phyloP scores from a whole-genome alignment of 2,888 invertebrate genomes.

The Sinopyrophorus schimmeli region DNA sequence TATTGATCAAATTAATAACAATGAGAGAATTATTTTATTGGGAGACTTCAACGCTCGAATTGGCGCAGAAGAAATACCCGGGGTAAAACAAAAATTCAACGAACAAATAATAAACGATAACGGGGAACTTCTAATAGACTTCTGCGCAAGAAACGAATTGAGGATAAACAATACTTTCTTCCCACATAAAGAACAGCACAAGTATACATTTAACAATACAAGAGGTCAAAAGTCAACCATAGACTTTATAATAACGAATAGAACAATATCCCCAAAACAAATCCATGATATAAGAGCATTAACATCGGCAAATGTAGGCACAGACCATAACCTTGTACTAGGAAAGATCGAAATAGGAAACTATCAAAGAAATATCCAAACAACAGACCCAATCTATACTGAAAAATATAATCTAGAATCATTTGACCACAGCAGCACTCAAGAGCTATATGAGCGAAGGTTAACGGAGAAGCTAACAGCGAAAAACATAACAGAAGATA shows the following conservation, averaged over 20 bases:
- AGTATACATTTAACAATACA: constrained; percentile 3
- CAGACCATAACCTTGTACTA: too few species aligned
- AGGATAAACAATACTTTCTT: constrained; percentile 7
- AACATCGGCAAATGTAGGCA: too few species aligned
- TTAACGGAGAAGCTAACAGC: constrained; percentile 3
- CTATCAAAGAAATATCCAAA: constrained; percentile 1
- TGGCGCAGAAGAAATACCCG: not conserved
- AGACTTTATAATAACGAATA: too few species aligned
- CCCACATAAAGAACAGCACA: not conserved
- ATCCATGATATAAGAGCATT: too few species aligned
- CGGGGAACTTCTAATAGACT: constrained; percentile 1
- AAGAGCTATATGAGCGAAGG: constrained; percentile 2
- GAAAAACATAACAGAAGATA: constrained; percentile 3
- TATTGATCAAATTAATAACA: not conserved
- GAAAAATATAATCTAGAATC: constrained; percentile 4
- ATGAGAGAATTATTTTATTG: not conserved
- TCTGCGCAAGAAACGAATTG: constrained; percentile 7
- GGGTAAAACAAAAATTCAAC: constrained; percentile 6
- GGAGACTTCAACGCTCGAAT: not conserved
- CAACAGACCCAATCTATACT: not conserved
- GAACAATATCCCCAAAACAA: too few species aligned
- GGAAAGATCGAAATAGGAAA: constrained; percentile 3
- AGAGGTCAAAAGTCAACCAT: not conserved
- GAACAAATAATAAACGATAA: constrained; percentile 5
- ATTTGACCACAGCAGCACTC: constrained; percentile 1